Percentiles rank a stretch among this genome's conserved stretches.
Evolutionary conservation across 2,797 vertebrate genomes (phyloP).

Genomic region (Glossophaga mutica): DNA sequence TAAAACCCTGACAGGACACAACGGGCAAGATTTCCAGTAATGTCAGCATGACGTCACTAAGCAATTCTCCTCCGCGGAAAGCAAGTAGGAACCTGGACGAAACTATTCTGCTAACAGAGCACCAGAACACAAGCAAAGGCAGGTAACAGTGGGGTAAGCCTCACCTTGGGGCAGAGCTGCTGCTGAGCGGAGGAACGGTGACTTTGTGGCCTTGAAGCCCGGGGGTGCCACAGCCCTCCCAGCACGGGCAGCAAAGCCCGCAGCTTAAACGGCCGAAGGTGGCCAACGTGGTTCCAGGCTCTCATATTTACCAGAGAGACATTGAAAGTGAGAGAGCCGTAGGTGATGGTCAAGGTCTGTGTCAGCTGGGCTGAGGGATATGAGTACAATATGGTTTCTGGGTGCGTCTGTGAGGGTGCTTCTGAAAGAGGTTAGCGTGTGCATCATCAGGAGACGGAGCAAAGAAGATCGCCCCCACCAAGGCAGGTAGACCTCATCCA

Average conservation of each 20-base stretch:
- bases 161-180: neutral
- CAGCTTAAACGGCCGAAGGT: neutral
- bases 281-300: neutral
- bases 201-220: neutral
- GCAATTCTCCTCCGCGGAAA: neutral
- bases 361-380: neutral
- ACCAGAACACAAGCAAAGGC: neutral
- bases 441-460: neutral
- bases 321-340: neutral
- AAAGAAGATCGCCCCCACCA: neutral
- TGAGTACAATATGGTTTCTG: neutral
- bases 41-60: neutral
- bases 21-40: neutral
- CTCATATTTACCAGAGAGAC: neutral
- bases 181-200: neutral
- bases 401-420: neutral
- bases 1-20: neutral
- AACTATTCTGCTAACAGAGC: neutral
- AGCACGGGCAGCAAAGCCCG: neutral
- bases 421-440: neutral
- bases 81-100: neutral
- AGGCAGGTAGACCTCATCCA: neutral
- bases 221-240: neutral
- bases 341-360: neutral
- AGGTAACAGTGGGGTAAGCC: neutral